A percentile compares a stretch with the other conserved stretches of the same genome.
Conservation (phyloP, 2,888 invertebrate genomes). For the Cataglyphis cursor region DNA sequence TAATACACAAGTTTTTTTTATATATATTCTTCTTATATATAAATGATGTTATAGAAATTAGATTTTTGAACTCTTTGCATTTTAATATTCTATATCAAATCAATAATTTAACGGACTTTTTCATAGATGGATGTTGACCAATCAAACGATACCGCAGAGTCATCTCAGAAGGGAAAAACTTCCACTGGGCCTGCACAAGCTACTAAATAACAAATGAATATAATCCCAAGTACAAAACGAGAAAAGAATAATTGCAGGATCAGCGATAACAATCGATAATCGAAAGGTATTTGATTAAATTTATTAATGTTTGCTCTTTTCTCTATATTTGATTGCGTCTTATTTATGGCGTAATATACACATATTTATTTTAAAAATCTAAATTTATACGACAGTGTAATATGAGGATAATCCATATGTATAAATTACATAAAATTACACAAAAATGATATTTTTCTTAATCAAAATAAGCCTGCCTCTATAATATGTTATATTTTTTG, state of each 20-base stretch:
- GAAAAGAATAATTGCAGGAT: constrained; percentile 70
- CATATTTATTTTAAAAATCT: not conserved
- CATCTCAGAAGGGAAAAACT: constrained; percentile 84
- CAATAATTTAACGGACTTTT: constrained; percentile 53
- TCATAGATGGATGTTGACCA: constrained; percentile 85
- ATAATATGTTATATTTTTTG: constrained; percentile 15
- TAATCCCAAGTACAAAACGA: constrained; percentile 71
- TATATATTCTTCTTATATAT: not conserved
- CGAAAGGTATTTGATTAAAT: constrained; percentile 65
- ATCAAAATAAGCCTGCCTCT: not conserved
- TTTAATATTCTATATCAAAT: not conserved
- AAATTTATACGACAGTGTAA: constrained; percentile 3
- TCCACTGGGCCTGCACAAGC: constrained; percentile 80
- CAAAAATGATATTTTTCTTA: not conserved
- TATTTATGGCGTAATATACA: not conserved
- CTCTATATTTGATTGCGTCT: constrained; percentile 54
- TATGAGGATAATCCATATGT: not conserved
- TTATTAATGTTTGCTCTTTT: constrained; percentile 51
- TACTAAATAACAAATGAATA: constrained; percentile 85
- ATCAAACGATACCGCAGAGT: constrained; percentile 82
- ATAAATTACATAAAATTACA: not conserved
- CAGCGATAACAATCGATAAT: constrained; percentile 71
- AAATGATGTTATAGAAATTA: not conserved
- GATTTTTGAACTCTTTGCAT: not conserved
- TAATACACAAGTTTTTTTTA: not conserved